Evolutionary conservation across 2,113 vertebrate genomes (phyloP).

Genomic region (Cochlearius cochlearius): DNA sequence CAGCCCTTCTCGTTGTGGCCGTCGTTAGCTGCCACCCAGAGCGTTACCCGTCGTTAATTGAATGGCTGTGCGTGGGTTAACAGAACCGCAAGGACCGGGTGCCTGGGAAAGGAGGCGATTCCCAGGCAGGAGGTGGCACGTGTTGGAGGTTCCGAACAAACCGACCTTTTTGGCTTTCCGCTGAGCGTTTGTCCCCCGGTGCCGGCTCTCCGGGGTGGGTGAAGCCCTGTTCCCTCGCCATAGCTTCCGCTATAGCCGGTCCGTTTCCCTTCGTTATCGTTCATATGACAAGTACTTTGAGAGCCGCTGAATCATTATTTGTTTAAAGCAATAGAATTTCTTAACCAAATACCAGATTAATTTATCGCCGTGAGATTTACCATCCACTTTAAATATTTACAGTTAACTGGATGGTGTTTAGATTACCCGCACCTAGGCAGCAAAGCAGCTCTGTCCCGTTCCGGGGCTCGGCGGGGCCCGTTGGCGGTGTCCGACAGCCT

Average conservation of each 20-base stretch:
- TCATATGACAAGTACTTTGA: not conserved
- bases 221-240: not conserved
- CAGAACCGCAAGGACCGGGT: not conserved
- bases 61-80: not conserved
- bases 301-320: not conserved
- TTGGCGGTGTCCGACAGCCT: no score
- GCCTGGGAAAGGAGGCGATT: not conserved
- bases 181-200: not conserved
- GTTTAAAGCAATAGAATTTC: not conserved
- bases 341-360: not conserved
- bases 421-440: not conserved
- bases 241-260: not conserved
- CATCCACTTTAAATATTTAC: constrained; percentile 3
- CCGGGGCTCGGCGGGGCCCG: accelerated
- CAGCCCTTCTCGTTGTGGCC: not conserved
- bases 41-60: not conserved
- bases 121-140: not conserved
- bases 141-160: not conserved
- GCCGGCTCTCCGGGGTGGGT: not conserved
- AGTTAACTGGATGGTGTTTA: not conserved
- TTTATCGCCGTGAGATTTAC: not conserved
- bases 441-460: not conserved
- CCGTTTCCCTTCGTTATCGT: not conserved
- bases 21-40: not conserved
- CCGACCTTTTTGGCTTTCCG: not conserved